phyloP scores from a whole-genome alignment of 64 coral and sea anemone species.

The Catalaphyllia jardinei region DNA sequence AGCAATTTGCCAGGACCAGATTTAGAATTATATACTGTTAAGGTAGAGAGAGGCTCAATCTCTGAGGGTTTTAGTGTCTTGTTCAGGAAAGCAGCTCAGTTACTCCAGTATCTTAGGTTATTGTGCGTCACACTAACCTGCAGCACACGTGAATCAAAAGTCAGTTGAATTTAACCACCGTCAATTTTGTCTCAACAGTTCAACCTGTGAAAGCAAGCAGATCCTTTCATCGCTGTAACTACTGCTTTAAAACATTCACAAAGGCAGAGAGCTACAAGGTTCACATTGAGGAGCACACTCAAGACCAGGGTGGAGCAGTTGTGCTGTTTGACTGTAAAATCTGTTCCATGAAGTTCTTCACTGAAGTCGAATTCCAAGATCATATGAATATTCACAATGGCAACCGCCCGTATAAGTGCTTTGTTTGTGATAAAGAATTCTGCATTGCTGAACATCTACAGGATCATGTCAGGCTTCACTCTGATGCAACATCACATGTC shows the following conservation, averaged over 20 bases:
- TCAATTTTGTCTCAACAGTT: slow-evolving; percentile 28
- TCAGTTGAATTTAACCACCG: not conserved
- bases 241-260: slow-evolving; percentile 86
- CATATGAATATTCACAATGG: slow-evolving; percentile 92
- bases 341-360: slow-evolving; percentile 68
- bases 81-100: too few relatives aligned
- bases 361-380: slow-evolving; percentile 73
- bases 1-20: too few relatives aligned
- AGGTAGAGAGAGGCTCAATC: too few relatives aligned
- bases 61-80: too few relatives aligned
- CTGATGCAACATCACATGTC: not conserved
- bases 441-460: slow-evolving; percentile 86
- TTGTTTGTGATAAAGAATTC: slow-evolving; percentile 75
- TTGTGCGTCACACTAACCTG: too few relatives aligned
- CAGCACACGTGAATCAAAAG: too few relatives aligned
- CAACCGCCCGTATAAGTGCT: slow-evolving; percentile 81
- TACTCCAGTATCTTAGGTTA: too few relatives aligned
- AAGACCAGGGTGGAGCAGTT: slow-evolving; percentile 27
- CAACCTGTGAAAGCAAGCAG: slow-evolving; percentile 51
- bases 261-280: slow-evolving; percentile 67
- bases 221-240: slow-evolving; percentile 74
- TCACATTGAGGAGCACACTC: slow-evolving; percentile 65
- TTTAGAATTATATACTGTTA: too few relatives aligned
- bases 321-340: slow-evolving; percentile 70
- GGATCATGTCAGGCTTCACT: slow-evolving; percentile 76